Evolutionary conservation across 2,888 invertebrate genomes (phyloP).

Genomic region (Pyralis farinalis): DNA sequence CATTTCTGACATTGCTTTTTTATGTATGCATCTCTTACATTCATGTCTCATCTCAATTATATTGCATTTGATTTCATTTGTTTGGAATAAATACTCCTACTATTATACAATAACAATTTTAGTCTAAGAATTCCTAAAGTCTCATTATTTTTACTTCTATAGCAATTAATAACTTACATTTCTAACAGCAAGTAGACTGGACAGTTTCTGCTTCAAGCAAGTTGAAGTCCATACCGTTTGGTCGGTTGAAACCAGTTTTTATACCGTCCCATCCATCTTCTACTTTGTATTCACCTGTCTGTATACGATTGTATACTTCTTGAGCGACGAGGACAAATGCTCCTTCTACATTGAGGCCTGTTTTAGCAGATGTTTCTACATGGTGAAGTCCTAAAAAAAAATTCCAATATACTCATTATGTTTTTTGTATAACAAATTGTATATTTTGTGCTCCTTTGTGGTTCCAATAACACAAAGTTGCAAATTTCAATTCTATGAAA

Average conservation of each 20-base stretch:
- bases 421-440: no score
- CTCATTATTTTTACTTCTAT: conserved; percentile 13
- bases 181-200: conserved; percentile 92
- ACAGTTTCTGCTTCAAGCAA: conserved; percentile 94
- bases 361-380: conserved; percentile 97
- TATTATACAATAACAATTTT: no score
- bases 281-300: conserved; percentile 94
- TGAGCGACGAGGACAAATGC: conserved; percentile 95
- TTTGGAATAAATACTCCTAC: no score
- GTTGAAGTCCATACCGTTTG: conserved; percentile 91
- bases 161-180: conserved; percentile 16
- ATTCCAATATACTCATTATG: no score
- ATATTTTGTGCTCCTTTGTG: no score
- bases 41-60: no score
- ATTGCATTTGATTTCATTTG: no score
- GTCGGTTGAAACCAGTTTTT: conserved; percentile 93
- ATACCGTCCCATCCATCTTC: conserved; percentile 99
- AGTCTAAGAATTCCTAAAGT: no score
- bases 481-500: no score
- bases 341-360: conserved; percentile 95
- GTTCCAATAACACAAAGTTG: no score
- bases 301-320: conserved; percentile 94
- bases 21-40: no score
- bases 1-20: no score
- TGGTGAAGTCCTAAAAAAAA: conserved; percentile 85